Conservation (phyloP, 2,888 invertebrate genomes). For the Clitarchus hookeri region DNA sequence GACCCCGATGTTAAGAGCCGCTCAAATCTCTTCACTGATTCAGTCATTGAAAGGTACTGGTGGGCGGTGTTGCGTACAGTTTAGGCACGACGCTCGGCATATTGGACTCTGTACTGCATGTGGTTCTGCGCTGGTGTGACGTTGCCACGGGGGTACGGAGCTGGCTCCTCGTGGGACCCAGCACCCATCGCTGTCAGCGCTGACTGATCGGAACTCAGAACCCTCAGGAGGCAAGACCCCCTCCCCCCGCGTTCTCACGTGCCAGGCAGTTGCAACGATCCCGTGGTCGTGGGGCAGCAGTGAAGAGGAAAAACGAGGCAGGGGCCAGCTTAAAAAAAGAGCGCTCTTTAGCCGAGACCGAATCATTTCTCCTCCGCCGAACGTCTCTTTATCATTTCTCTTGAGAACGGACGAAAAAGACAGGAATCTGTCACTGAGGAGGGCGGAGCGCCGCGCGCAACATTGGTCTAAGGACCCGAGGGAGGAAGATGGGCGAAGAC, state of each 20-base stretch:
- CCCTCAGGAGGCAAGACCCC: background rate
- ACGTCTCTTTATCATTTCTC: constrained; percentile 5
- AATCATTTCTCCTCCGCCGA: background rate
- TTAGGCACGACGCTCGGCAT: no score
- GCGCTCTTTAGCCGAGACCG: background rate
- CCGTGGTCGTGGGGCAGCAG: background rate
- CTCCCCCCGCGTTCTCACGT: background rate
- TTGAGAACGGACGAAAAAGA: background rate
- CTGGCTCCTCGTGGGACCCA: no score
- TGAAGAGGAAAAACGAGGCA: background rate
- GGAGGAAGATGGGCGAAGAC: no score
- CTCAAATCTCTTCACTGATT: no score
- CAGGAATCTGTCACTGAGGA: background rate
- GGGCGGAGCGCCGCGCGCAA: background rate
- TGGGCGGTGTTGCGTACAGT: no score
- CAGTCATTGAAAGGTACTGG: no score
- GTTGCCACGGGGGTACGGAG: no score
- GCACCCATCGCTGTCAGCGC: background rate
- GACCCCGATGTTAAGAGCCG: no score
- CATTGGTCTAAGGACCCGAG: background rate
- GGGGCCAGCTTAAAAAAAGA: background rate
- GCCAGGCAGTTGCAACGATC: no score
- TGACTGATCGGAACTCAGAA: background rate
- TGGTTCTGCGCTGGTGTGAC: no score
- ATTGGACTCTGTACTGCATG: no score